phyloP scores from a whole-genome alignment of 1,140 invertebrate species.

The Cherax destructor region DNA sequence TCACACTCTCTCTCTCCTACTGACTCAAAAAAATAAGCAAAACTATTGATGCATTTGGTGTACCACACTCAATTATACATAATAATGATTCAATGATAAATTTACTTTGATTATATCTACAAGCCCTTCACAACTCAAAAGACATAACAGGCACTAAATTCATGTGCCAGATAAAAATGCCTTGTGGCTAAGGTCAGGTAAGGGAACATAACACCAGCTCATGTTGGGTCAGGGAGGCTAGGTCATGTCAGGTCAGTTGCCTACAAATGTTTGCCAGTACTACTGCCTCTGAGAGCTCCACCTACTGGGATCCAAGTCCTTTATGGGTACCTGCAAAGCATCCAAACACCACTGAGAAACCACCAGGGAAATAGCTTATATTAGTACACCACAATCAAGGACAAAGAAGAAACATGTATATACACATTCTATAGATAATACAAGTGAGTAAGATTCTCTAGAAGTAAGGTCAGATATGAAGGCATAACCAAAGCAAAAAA shows the following conservation, averaged over 20 bases:
- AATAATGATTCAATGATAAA: neutral
- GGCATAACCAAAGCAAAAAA: constrained; percentile 50
- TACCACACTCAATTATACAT: constrained; percentile 25
- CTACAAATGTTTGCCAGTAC: constrained; percentile 66
- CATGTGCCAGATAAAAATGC: constrained; percentile 17
- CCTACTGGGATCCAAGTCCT: constrained; percentile 69
- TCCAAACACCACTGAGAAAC: constrained; percentile 68
- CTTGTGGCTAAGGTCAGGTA: constrained; percentile 48
- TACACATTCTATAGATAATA: constrained; percentile 24
- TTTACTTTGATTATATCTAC: constrained; percentile 24
- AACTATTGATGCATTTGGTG: constrained; percentile 18
- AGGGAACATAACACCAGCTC: constrained; percentile 54
- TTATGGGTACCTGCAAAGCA: constrained; percentile 70
- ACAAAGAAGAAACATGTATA: constrained; percentile 39
- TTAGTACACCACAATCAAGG: constrained; percentile 65
- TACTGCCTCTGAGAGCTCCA: constrained; percentile 69
- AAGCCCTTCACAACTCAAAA: constrained; percentile 34
- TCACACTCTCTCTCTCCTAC: constrained; percentile 36
- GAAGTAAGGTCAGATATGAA: constrained; percentile 16
- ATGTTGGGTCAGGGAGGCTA: constrained; percentile 64
- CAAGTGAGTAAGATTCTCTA: constrained; percentile 18
- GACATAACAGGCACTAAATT: constrained; percentile 39
- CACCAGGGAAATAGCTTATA: constrained; percentile 61
- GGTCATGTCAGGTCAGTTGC: constrained; percentile 68
- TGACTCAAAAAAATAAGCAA: constrained; percentile 39